Base-by-base conservation (phyloP, 1,140 invertebrate genomes). In the Schlechtendalia chinensis region DNA sequence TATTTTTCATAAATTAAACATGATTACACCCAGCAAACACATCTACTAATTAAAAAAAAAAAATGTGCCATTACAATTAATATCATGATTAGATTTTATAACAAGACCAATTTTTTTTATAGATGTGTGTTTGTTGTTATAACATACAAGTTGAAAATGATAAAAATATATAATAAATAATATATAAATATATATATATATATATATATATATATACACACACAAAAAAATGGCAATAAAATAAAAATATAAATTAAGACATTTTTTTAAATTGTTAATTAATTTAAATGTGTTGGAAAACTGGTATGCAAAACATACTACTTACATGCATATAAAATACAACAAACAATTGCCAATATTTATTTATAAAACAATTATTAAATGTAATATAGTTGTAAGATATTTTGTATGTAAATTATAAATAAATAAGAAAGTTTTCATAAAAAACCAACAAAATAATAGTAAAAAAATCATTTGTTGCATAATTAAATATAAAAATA, bases 361-460 rank as follows among this genome's bases (percentile, higher is more conserved):
- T 72, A 71, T 71, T 72, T 54, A 54, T 72, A 53, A 72, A 71
- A 71, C 24, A 54, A 54, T 29, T 27, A 53, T 29, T 53, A 53
- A 50, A 53, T 6, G 32, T 5, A 22, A 22, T 24, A 11, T 45
- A 69, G 14, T 50, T 27, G 6, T 71, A 19, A 69, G 47, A 67
- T 69, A 69, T 47, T 71, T 27, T 71, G 19, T 27, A 17, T 16
- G 10, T 19, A 53, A 24, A 50, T 53, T 53, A 29, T 53, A 24
- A 54, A 54, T 27, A 72, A 72, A 54, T 29, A 1, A 54, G 2
- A 27, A 50, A n/a, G 1, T 14, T 17, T 22, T 5, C 24, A 6
- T 45, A 17, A 16, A 63, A 32, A 72, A 19, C 69, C 47, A 5
- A 29, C 24, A 29, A 17, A 29, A 54, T 53, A 54, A 10, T 22